Conservation (phyloP, 2,888 invertebrate species). For the Archips xylosteana region DNA sequence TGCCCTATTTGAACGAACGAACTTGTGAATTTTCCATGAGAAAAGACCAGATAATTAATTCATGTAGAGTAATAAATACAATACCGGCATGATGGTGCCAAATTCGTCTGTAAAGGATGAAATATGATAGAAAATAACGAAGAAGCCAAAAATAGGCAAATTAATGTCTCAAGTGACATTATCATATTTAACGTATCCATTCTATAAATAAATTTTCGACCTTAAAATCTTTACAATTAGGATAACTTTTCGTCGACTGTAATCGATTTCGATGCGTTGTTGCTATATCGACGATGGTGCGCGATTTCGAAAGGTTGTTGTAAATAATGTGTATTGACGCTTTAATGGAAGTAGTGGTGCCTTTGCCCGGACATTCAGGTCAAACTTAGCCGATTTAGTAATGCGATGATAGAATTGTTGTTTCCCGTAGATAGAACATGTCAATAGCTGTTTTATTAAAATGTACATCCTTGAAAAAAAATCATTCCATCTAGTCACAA, state of each 20-base stretch:
- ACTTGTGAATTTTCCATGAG: background rate
- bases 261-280: background rate
- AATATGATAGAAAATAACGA: background rate
- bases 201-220: background rate
- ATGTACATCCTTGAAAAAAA: no score
- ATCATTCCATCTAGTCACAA: no score
- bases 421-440: no score
- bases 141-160: background rate
- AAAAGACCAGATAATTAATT: background rate
- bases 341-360: conserved; percentile 39
- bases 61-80: background rate
- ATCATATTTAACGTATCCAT: background rate
- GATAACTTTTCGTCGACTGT: background rate
- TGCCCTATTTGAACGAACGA: background rate
- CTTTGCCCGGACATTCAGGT: conserved; percentile 30
- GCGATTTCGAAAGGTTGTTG: conserved; percentile 34
- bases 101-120: background rate
- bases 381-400: conserved; percentile 9
- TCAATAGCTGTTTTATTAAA: no score
- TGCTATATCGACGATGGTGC: conserved; percentile 12
- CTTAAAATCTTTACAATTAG: background rate
- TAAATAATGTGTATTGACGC: conserved; percentile 34
- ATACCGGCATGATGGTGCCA: background rate
- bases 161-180: background rate
- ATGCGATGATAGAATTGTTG: background rate